Base-by-base conservation (phyloP, 2,797 vertebrate species). In the Chloroceryle inda region DNA sequence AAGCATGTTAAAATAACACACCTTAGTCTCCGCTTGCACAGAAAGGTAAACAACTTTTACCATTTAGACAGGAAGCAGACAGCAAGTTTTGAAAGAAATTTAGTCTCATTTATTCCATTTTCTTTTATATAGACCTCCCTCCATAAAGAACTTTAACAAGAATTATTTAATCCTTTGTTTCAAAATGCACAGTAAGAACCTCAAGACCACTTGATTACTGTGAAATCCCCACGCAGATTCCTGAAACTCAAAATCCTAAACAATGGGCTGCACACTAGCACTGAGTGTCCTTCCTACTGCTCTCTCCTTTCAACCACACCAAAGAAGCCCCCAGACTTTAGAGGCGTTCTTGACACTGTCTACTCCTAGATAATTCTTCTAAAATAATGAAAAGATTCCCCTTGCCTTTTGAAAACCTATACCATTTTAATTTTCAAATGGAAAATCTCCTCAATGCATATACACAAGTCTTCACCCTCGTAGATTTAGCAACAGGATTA, bases 271-370 rank as follows among this genome's bases (percentile, higher is more conserved):
- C 31, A 37, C 13, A 24, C 10, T 13, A 58, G 18, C 29, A 35
- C 2, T 4, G 4, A 5, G 6, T n/a, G 10, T 33, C 44, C n/a
- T 16, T 77, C 52, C 38, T 58, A n/a, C 7, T 0, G 0, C 12
- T 10, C 40, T 13, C 37, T 40, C 52, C 69, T 44, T 74, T 64
- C 45, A 24, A 47, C 14, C 33, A 38, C 6, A 55, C 7, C 14
- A 59, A 71, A n/a, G 37, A 16, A 37, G 1, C 3, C 16, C 29
- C 23, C n/a, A 49, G 21, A 55, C 3, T 40, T 62, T 6, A 75
- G 23, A 77, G 11, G 17, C 3, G 21, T 77, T 84, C 37, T 62
- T 49, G 26, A 49, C 84, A 64, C 20, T 18, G 11, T 6, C 14
- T 40, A 16, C 17, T 89, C 31, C 11, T 42, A 53, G 6, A 15